Conservation (phyloP, 2,888 invertebrate genomes). For the Schizotus pectinicornis region DNA sequence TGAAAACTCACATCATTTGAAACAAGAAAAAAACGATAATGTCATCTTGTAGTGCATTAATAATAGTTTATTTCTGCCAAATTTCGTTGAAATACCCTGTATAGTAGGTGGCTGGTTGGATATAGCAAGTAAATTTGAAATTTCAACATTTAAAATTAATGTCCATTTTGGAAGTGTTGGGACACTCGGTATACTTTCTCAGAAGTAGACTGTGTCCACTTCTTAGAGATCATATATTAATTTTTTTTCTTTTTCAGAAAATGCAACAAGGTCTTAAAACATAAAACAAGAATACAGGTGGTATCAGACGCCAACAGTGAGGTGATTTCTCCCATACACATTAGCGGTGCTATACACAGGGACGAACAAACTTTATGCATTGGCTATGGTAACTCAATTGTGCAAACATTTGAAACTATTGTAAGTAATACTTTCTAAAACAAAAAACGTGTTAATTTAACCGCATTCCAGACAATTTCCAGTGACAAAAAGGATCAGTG, state of each 20-base stretch:
- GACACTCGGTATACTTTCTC: no score
- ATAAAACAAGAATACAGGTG: slow-evolving; percentile 67
- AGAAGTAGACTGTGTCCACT: no score
- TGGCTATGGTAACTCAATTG: slow-evolving; percentile 65
- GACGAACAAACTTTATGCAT: slow-evolving; percentile 60
- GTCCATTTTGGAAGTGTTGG: no score
- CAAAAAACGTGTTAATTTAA: background rate
- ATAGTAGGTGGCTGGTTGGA: no score
- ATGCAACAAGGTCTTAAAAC: slow-evolving; percentile 68
- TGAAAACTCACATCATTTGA: no score
- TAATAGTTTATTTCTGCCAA: no score
- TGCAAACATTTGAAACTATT: slow-evolving; percentile 66
- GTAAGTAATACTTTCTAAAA: slow-evolving; percentile 50
- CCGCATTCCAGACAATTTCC: slow-evolving; percentile 40
- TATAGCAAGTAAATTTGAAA: no score
- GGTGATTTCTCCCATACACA: slow-evolving; percentile 63
- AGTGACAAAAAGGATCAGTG: slow-evolving; percentile 58
- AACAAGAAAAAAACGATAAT: no score
- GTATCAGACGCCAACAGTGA: slow-evolving; percentile 62
- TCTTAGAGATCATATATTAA: background rate
- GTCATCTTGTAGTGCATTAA: no score
- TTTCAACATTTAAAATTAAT: no score
- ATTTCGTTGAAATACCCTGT: no score
- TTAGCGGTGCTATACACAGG: slow-evolving; percentile 59
- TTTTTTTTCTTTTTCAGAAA: slow-evolving; percentile 47